Base-by-base conservation (phyloP, 2,797 vertebrate species). In the Kryptopterus vitreolus region DNA sequence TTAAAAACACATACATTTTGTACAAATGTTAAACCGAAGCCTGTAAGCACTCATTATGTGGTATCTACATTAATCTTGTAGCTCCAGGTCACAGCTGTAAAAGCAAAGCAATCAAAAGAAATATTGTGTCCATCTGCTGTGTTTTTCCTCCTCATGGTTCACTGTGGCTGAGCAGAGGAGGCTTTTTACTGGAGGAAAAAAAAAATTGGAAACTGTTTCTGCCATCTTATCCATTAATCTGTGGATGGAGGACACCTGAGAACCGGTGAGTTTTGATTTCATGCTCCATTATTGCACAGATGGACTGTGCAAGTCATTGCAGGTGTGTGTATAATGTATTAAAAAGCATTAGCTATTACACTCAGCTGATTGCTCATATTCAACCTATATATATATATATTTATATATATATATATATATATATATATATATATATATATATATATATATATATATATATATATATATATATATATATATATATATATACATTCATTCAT, bases 121-220 rank as follows among this genome's bases (percentile, higher is more conserved):
- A 52, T 0, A 33, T 7, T 33, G 69, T 71, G 20, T 33, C 7
- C 29, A 53, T 53, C 52, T 79, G 31, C 76, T 57, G 84, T 24
- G 87, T 15, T 81, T 74, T 85, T 85, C 77, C 77, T 89, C 83
- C 83, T 78, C 69, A 92, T 91, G 85, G 61, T 87, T 82, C 85
- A 59, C 78, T 85, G 84, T 83, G 22, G 79, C 93, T 88, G 88
- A 81, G 13, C 16, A 90, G 88, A 93, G 87, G 87, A 93, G 87
- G 87, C 89, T 93, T 93, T 91, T 92, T 92, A 94, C 92, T 92
- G 93, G 95, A 95, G n/a, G n/a, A n/a, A n/a, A 43, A 97, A 97
- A 97, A 96, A 97, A 97, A 96, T 96, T 95, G 96, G 95, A 96
- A 96, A 91, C 87, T 85, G 77, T 83, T 89, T 91, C 89, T 92